Conservation (phyloP, 2,888 invertebrate genomes). For the Leptopilina myrica region DNA sequence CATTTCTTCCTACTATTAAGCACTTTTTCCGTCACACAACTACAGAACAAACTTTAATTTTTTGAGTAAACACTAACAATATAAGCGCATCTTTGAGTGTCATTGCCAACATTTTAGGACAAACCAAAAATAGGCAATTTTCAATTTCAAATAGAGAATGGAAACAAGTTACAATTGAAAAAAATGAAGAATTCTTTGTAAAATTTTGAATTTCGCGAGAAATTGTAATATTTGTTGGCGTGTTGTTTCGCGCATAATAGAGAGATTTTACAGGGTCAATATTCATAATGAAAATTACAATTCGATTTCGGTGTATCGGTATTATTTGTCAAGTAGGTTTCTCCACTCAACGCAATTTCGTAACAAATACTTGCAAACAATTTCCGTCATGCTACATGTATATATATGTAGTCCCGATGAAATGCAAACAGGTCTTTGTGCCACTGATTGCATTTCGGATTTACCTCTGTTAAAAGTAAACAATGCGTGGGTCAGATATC, state of each 20-base stretch:
- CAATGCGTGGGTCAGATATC: constrained; percentile 31
- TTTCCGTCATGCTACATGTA: not conserved
- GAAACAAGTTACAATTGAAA: not conserved
- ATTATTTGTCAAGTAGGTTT: constrained; percentile 1
- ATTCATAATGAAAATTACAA: constrained; percentile 9
- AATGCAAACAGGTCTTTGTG: constrained; percentile 30
- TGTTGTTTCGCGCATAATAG: not conserved
- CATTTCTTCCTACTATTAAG: not conserved
- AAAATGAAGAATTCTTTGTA: not conserved
- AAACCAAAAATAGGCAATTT: too few species aligned
- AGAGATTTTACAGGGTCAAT: not conserved
- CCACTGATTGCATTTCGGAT: constrained; percentile 37
- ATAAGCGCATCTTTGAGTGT: too few species aligned
- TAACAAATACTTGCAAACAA: constrained; percentile 24
- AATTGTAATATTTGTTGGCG: not conserved
- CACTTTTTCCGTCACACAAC: not conserved
- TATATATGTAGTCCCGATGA: not conserved
- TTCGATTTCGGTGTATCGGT: not conserved
- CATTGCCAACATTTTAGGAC: too few species aligned
- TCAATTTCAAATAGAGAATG: too few species aligned
- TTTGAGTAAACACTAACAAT: too few species aligned
- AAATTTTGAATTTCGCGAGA: not conserved
- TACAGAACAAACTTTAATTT: too few species aligned
- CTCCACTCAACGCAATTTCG: not conserved
- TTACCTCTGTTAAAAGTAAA: constrained; percentile 20